phyloP scores from a whole-genome alignment of 1,140 invertebrate species.

The Drosophila littoralis region DNA sequence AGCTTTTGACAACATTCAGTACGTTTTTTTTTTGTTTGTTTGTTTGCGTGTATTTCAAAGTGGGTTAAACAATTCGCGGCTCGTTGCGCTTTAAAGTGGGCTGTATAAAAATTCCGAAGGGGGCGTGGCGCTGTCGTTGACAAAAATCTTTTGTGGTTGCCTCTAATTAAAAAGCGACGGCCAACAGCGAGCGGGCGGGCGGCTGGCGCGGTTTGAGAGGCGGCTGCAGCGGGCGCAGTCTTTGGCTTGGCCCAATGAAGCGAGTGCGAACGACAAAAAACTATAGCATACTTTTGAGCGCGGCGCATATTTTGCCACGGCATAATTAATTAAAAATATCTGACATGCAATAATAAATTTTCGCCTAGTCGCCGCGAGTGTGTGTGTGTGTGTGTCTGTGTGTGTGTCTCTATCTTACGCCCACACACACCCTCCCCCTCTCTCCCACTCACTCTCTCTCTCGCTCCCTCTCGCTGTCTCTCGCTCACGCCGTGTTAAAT shows the following conservation, averaged over 20 bases:
- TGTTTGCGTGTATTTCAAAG: conserved; percentile 21
- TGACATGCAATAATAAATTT: conserved; percentile 76
- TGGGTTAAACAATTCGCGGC: conserved; percentile 43
- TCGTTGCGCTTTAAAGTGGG: conserved; percentile 42
- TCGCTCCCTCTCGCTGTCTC: not conserved
- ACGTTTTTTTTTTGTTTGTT: not conserved
- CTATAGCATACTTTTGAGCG: conserved; percentile 72
- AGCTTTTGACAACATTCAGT: conserved; percentile 39
- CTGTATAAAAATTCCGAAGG: conserved; percentile 1
- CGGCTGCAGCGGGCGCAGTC: conserved; percentile 30
- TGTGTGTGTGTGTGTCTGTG: conserved; percentile 3
- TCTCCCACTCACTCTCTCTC: not conserved
- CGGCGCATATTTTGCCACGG: conserved; percentile 71
- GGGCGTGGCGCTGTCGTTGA: conserved; percentile 33
- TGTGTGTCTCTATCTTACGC: conserved; percentile 1
- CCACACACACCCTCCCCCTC: not conserved
- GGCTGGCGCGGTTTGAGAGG: conserved; percentile 4
- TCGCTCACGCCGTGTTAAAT: conserved; percentile 28
- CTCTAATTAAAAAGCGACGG: conserved; percentile 72
- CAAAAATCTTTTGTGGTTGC: conserved; percentile 75
- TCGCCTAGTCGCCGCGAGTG: conserved; percentile 18
- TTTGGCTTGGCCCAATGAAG: conserved; percentile 64
- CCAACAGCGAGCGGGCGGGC: conserved; percentile 23
- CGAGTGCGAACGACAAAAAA: conserved; percentile 27
- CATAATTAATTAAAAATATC: conserved; percentile 83